phyloP scores from a whole-genome alignment of 2,797 vertebrate species.

The Poecile montanus region DNA sequence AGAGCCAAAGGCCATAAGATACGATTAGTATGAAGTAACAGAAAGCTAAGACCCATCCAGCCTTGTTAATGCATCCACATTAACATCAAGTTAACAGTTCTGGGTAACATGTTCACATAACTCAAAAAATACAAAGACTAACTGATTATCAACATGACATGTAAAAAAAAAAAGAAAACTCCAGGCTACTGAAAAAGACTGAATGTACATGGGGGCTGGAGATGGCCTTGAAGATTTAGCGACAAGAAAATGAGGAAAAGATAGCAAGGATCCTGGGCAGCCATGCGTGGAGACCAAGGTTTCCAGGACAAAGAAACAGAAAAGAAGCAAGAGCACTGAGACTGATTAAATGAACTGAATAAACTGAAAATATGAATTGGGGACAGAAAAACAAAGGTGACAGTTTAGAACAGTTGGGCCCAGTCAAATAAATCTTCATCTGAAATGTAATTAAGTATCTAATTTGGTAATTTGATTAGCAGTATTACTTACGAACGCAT shows the following conservation, averaged over 20 bases:
- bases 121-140: not conserved
- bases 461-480: not conserved
- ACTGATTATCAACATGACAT: not conserved
- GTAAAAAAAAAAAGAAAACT: not conserved
- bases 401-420: not conserved
- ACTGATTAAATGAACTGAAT: not conserved
- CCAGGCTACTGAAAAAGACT: not conserved
- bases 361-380: not conserved
- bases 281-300: not conserved
- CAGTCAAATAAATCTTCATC: not conserved
- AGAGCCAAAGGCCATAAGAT: not conserved
- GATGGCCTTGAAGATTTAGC: not conserved
- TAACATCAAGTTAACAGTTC: not conserved
- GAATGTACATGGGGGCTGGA: not conserved
- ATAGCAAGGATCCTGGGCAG: not conserved
- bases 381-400: not conserved
- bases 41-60: not conserved
- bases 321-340: not conserved
- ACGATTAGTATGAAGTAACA: not conserved
- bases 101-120: not conserved
- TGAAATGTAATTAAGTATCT: not conserved
- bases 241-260: not conserved
- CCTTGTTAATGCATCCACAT: not conserved
- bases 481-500: slow-evolving; percentile 89
- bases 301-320: not conserved